phyloP scores from a whole-genome alignment of 2,113 vertebrate species.

The Chaetura pelagica region DNA sequence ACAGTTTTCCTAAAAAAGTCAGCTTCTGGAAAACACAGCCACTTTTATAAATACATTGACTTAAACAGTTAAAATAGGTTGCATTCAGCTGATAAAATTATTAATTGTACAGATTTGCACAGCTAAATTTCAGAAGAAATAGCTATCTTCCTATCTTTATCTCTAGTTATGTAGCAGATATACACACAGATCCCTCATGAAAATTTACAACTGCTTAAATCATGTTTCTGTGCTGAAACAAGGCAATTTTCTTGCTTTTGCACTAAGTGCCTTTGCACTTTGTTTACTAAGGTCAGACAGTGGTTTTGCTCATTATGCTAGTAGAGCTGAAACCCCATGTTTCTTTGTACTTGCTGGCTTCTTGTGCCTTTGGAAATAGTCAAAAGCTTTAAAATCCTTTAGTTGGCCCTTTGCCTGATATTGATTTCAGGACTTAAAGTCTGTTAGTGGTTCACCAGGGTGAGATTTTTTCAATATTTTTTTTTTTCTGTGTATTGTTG shows the following conservation, averaged over 20 bases:
- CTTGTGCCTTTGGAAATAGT: not conserved
- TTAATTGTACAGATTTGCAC: not conserved
- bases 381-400: conserved; percentile 48
- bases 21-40: not conserved
- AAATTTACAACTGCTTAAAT: not conserved
- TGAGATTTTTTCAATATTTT: not conserved
- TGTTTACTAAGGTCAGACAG: not conserved
- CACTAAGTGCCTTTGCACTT: not conserved
- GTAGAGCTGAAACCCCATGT: not conserved
- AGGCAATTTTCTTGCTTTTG: not conserved
- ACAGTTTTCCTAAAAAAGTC: not conserved
- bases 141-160: not conserved
- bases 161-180: not conserved
- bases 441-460: conserved; percentile 10
- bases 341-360: not conserved
- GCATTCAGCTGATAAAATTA: not conserved
- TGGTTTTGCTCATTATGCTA: conserved; percentile 11
- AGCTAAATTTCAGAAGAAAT: not conserved
- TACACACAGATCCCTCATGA: not conserved
- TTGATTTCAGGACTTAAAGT: conserved; percentile 56
- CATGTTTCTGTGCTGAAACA: not conserved
- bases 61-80: not conserved
- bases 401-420: conserved; percentile 4
- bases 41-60: not conserved
- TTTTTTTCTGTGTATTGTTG: not conserved